Percentiles rank a stretch among this genome's conserved stretches.
These are phyloP conservation scores for Hippocampus comes DNA, from an alignment of 2,113 vertebrate genomes.

Conservation along the genomic window DNA sequence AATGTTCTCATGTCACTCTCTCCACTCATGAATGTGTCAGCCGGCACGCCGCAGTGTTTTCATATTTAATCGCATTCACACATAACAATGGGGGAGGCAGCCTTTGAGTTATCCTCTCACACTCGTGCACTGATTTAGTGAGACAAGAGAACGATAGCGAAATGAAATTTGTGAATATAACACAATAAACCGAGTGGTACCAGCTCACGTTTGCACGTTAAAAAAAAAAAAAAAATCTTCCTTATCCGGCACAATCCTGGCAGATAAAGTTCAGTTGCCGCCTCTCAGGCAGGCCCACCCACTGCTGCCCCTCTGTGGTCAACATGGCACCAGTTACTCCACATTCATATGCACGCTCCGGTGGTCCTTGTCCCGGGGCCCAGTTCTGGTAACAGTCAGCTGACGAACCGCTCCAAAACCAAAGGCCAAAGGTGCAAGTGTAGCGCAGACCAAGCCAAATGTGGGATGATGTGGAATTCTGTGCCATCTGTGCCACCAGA, in stretches of 20 bases:
- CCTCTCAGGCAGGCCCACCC: slow-evolving; percentile 53
- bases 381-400: slow-evolving; percentile 63
- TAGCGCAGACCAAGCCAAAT: slow-evolving; percentile 65
- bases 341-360: slow-evolving; percentile 30
- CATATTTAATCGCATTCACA: slow-evolving; percentile 51
- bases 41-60: slow-evolving; percentile 36
- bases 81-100: slow-evolving; percentile 47
- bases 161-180: background rate
- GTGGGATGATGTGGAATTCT: slow-evolving; percentile 39
- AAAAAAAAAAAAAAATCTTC: background rate
- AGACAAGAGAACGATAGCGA: background rate
- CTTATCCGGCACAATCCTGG: slow-evolving; percentile 27
- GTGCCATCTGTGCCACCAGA: slow-evolving; percentile 26
- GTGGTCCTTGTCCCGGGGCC: slow-evolving; percentile 45
- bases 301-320: slow-evolving; percentile 67
- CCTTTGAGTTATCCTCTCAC: slow-evolving; percentile 14
- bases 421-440: slow-evolving; percentile 58
- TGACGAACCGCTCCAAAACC: slow-evolving; percentile 61
- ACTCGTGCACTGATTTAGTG: slow-evolving; percentile 1
- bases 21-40: slow-evolving; percentile 54
- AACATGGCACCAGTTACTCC: slow-evolving; percentile 53
- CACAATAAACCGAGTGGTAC: background rate
- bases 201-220: background rate
- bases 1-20: slow-evolving; percentile 68
- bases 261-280: slow-evolving; percentile 65